Evolutionary conservation across 2,888 invertebrate species (phyloP), one percentile per base, ranked within the genome.

Genomic region (Epirrita christyi): DNA sequence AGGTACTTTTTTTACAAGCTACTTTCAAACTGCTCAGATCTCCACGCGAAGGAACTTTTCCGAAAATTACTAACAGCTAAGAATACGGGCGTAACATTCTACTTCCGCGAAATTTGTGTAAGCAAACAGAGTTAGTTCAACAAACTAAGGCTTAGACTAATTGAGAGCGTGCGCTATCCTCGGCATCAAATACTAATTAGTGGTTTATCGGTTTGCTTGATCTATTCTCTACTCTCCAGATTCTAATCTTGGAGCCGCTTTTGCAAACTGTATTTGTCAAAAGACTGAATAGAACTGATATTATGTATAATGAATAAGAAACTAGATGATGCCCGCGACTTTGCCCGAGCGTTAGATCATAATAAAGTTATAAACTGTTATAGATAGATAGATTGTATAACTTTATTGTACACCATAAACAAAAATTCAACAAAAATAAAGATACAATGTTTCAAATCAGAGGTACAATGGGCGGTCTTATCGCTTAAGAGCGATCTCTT

Each of bases 131-230:
- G 59, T 66, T 66, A 66, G 62, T 42, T 66, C 60, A 66, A 64
- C 67, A 70, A 69, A 69, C 70, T 67, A 63, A 68, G 43, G 40
- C 47, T 55, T 48, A 40, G 63, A 65, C 68, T 71, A 73, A 76
- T 73, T 73, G 67, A 62, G 64, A 67, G 63, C 80, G 78, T 81
- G 81, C 70, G 60, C 68, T 81, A 81, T 80, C 81, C 72, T 60
- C 64, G 57, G 56, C 63, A 72, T 71, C 71, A 66, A 69, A 67
- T 58, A 14, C 47, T 64, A 64, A 67, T 63, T 67, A 61, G 52
- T 44, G 53, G 48, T 50, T 29, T 53, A 49, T 55, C 57, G 52
- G 63, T 68, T 63, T 66, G 62, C 68, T 47, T 46, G 54, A 59
- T 59, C 50, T 51, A 38, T 43, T 50, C 36, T 32, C 62, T 69